Base-by-base conservation (phyloP, 2,113 vertebrate genomes). In the Tragelaphus buxtoni region DNA sequence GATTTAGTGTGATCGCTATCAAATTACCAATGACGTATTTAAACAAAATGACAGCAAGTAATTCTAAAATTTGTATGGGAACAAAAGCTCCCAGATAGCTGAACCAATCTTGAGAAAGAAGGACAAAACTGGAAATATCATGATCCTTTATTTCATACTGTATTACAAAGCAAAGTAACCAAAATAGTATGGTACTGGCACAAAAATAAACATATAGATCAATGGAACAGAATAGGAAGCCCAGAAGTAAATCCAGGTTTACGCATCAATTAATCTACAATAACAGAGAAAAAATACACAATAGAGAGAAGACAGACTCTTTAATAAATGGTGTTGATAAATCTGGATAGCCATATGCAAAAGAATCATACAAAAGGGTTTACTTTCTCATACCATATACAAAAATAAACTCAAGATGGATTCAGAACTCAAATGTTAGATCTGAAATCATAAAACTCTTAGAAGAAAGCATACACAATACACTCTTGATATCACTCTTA, bases 211-310 rank as follows among this genome's bases (percentile, higher is more conserved):
- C 11, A 45, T 39, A 14, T 26, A 28, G 39, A 74, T 74, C 69
- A 74, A 26, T 26, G 72, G 22, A 45, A 74, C 22, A 74, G 39
- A 74, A 74, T 74, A 45, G 3, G 35, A 26, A 45, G 72, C 39
- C 12, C 39, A 45, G 72, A 74, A 45, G 39, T 45, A 74, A 74
- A 45, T 28, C 24, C 39, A 45, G 39, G 39, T 74, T 74, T 45
- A 74, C 0, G 0, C 39, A 4, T 45, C 72, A 74, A 45, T 74
- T 45, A 74, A 74, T 45, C 39, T 74, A 74, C 3, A 45, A 74
- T 74, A 74, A 72, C 0, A 0, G 22, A 42, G 20, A 3, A 13
- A 74, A 74, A 14, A 77, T 77, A 17, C 13, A 47, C 42, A 47
- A 17, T 47, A 28, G 42, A 45, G 42, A 77, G 42, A 77, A 77